A percentile compares a stretch with the other conserved stretches of the same genome.
Evolutionary conservation across 2,113 vertebrate species (phyloP).

Genomic region (Semicossyphus pulcher): DNA sequence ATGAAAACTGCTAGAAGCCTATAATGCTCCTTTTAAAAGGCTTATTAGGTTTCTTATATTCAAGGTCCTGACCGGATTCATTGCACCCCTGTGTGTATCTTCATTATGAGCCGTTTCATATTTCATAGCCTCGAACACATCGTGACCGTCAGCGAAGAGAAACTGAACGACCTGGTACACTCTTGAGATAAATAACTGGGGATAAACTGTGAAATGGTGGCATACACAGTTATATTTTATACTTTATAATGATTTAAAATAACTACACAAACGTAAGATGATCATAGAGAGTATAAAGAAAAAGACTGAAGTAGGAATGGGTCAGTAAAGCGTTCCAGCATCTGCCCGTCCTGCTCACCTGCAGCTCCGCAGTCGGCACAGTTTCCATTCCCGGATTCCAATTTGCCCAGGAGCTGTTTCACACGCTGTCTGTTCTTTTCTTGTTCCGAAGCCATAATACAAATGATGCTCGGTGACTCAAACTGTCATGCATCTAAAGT

Average conservation of each 20-base stretch:
- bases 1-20: too few species aligned
- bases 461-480: not conserved
- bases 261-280: too few species aligned
- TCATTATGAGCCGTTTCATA: too few species aligned
- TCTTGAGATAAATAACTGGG: not conserved
- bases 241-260: too few species aligned
- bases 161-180: slow-evolving; percentile 10
- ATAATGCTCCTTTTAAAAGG: too few species aligned
- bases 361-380: slow-evolving; percentile 90
- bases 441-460: slow-evolving; percentile 69
- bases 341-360: slow-evolving; percentile 73
- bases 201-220: not conserved
- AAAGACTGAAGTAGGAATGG: not conserved
- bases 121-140: too few species aligned
- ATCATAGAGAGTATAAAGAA: not conserved
- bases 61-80: not conserved
- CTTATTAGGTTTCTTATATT: too few species aligned
- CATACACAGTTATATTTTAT: accelerated
- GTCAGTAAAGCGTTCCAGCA: not conserved
- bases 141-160: slow-evolving; percentile 3
- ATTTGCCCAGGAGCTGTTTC: slow-evolving; percentile 82
- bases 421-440: slow-evolving; percentile 81
- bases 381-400: slow-evolving; percentile 83
- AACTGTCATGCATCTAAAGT: slow-evolving; percentile 27
- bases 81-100: too few species aligned